These are phyloP conservation scores for Eucriotettix oculatus DNA, from an alignment of 2,888 invertebrate genomes.

Conservation along the genomic window DNA sequence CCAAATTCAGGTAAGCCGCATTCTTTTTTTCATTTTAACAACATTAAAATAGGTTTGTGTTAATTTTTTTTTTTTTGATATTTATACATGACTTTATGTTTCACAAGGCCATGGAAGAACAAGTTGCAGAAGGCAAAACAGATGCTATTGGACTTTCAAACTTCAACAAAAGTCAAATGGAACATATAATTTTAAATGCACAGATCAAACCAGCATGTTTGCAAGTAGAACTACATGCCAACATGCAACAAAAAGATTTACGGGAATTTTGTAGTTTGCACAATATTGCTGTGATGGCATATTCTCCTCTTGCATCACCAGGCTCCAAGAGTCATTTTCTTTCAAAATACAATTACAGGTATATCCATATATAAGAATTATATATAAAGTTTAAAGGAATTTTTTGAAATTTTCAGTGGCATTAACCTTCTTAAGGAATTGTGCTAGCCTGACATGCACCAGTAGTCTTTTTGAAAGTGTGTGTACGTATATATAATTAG, in stretches of 20 bases:
- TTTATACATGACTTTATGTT: too few species aligned
- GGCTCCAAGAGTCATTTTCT: constrained; percentile 46
- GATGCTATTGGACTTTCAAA: constrained; percentile 77
- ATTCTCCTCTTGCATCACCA: constrained; percentile 61
- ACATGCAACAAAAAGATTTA: constrained; percentile 52
- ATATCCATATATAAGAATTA: constrained; percentile 5
- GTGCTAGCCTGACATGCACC: too few species aligned
- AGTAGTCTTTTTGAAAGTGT: too few species aligned
- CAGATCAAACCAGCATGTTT: constrained; percentile 44
- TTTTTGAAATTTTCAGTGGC: too few species aligned
- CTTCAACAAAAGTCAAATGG: constrained; percentile 56
- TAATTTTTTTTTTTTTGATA: too few species aligned
- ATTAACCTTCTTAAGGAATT: too few species aligned
- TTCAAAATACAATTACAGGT: constrained; percentile 43
- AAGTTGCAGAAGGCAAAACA: constrained; percentile 48
- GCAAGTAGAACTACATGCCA: constrained; percentile 58
- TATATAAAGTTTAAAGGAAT: too few species aligned
- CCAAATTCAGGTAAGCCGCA: too few species aligned
- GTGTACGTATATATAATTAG: too few species aligned
- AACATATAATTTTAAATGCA: constrained; percentile 40
- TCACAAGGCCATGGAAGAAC: constrained; percentile 42
- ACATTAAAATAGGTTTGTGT: too few species aligned
- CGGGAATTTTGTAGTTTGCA: constrained; percentile 41
- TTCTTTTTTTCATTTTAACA: too few species aligned
- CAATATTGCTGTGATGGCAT: constrained; percentile 56